phyloP scores from a whole-genome alignment of 2,888 invertebrate genomes.

The Cryptocephalus primarius region DNA sequence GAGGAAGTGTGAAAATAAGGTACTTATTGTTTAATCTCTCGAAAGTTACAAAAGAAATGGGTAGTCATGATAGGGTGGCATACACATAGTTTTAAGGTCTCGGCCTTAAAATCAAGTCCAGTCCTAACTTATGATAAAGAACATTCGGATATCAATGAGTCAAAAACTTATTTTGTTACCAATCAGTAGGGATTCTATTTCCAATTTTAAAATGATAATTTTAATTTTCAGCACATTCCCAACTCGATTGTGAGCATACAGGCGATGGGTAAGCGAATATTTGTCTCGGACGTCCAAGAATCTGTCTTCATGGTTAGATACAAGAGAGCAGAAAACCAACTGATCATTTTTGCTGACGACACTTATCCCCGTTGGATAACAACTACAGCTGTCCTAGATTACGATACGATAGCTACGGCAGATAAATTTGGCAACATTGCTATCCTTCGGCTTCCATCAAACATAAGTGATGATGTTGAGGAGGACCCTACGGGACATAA shows the following conservation, averaged over 20 bases:
- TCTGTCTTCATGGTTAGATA: conserved; percentile 94
- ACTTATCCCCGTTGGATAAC: conserved; percentile 95
- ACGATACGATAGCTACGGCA: conserved; percentile 89
- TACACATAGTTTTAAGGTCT: no score
- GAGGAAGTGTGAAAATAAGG: conserved; percentile 95
- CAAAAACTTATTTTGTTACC: no score
- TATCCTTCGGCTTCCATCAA: conserved; percentile 71
- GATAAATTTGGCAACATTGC: conserved; percentile 98
- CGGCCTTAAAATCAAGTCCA: no score
- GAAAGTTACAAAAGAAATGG: no score
- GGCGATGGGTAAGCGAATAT: conserved; percentile 88
- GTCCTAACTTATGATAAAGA: no score
- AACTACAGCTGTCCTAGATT: conserved; percentile 83
- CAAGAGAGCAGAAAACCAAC: conserved; percentile 89
- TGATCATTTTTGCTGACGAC: conserved; percentile 97
- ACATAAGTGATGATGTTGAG: conserved; percentile 94
- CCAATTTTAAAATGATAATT: not conserved
- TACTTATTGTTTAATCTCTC: conserved; percentile 17
- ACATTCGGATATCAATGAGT: no score
- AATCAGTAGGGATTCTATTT: not conserved
- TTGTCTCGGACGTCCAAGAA: conserved; percentile 93
- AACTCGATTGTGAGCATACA: conserved; percentile 89
- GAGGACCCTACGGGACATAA: conserved; percentile 99
- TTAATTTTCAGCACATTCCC: conserved; percentile 80
- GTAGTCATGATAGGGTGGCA: no score